Conservation (phyloP, 2,113 vertebrate genomes). For the Chunga burmeisteri region DNA sequence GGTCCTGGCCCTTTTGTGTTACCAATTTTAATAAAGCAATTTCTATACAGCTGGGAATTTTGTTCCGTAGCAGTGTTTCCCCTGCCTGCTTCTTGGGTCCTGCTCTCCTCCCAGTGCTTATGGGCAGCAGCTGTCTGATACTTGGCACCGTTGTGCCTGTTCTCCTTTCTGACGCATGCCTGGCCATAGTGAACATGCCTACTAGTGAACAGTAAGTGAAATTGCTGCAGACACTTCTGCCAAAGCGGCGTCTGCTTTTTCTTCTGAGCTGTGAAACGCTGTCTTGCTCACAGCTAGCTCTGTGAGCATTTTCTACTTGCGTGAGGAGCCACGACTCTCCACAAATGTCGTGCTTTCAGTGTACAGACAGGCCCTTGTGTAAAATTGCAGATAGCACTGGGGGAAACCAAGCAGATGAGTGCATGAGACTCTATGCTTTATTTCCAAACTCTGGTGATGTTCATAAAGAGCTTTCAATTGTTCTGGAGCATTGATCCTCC, state of each 20-base stretch:
- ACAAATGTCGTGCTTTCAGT: neutral
- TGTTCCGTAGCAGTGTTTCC: no score
- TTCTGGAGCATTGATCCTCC: neutral
- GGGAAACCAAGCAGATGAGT: neutral
- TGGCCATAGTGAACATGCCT: neutral
- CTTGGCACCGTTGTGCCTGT: no score
- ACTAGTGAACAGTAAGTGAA: neutral
- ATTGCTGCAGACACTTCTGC: neutral
- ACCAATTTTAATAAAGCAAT: accelerated
- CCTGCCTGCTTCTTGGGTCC: neutral
- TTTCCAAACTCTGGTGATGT: neutral
- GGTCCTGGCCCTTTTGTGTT: neutral
- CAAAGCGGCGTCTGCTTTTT: neutral
- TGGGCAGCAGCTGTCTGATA: neutral
- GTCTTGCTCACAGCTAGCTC: neutral
- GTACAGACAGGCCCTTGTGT: neutral
- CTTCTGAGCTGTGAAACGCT: neutral
- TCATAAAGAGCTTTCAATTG: neutral
- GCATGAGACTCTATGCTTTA: neutral
- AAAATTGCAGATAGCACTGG: neutral
- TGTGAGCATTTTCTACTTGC: neutral
- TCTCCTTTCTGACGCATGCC: neutral
- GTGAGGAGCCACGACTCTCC: neutral
- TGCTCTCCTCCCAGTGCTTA: neutral
- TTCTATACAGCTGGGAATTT: neutral